Evolutionary conservation across 2,888 invertebrate species (phyloP), one percentile per base, ranked within the genome.

Genomic region (Brachyptera putata): DNA sequence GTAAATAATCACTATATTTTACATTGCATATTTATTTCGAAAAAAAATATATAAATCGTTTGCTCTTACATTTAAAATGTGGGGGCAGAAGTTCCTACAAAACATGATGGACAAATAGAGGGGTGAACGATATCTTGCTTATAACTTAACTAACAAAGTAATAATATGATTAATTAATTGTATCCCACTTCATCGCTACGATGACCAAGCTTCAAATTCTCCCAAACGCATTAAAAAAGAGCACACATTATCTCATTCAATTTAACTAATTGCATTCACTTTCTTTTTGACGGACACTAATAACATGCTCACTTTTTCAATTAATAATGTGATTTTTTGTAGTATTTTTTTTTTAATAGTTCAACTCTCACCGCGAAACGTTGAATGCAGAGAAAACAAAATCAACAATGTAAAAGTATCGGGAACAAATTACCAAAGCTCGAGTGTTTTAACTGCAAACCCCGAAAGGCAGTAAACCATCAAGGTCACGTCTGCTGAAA

Each of bases 101-200:
- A 37, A 37, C 13, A 37, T 37, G 39, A 37, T n/a, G n/a, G n/a
- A n/a, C n/a, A n/a, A n/a, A n/a, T n/a, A n/a, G n/a, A n/a, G n/a
- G 39, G 39, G 39, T 37, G 39, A 37, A 37, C 16, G 39, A 37
- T 37, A 14, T 5, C 5, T 34, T 34, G 39, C 3, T 37, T 13
- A 37, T 37, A 37, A 37, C 39, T 37, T 37, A 37, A 37, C 39
- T 37, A 14, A 37, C 39, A 14, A 37, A 37, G 39, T 37, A 37
- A 37, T 37, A 37, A 37, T 37, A 37, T 37, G 16, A 37, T 37
- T 5, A 37, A 14, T 37, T 16, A 37, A 5, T 11, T 37, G n/a
- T n/a, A n/a, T n/a, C n/a, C n/a, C n/a, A n/a, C 39, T 37, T 37
- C 16, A 14, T 34, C 34, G 7, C 37, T 16, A 37, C 13, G 39